Evolutionary conservation across 2,888 invertebrate species (phyloP).

Genomic region (Chloroclystis v-ata): DNA sequence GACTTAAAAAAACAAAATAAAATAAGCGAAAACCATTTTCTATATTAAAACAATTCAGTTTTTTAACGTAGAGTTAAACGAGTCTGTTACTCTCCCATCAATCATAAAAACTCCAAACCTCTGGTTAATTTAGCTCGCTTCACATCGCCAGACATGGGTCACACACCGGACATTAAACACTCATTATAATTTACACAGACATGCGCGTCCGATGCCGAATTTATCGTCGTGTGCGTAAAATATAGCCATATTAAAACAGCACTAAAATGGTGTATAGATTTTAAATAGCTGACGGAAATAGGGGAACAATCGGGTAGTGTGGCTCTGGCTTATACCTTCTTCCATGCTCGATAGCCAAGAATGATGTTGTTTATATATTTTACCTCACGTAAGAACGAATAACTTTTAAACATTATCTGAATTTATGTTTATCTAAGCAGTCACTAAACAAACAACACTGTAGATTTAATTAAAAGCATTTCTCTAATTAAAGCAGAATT

Average conservation of each 20-base stretch:
- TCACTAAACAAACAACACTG: no score
- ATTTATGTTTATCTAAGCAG: no score
- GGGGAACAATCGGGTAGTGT: constrained; percentile 1
- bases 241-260: constrained; percentile 60
- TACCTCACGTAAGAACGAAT: no score
- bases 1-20: no score
- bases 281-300: constrained; percentile 19
- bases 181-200: constrained; percentile 72
- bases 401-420: no score
- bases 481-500: no score
- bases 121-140: constrained; percentile 20
- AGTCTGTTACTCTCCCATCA: no score
- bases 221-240: constrained; percentile 65
- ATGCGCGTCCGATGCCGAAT: constrained; percentile 64
- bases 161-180: constrained; percentile 55
- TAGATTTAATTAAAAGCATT: no score
- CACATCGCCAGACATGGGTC: constrained; percentile 29
- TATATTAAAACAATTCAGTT: no score
- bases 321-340: neutral
- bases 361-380: no score
- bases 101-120: constrained; percentile 10
- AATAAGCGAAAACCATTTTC: no score
- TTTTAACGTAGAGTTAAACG: no score
- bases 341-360: neutral
- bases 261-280: constrained; percentile 33